Conservation (phyloP, 2,797 vertebrate species). For the Pampus argenteus region DNA sequence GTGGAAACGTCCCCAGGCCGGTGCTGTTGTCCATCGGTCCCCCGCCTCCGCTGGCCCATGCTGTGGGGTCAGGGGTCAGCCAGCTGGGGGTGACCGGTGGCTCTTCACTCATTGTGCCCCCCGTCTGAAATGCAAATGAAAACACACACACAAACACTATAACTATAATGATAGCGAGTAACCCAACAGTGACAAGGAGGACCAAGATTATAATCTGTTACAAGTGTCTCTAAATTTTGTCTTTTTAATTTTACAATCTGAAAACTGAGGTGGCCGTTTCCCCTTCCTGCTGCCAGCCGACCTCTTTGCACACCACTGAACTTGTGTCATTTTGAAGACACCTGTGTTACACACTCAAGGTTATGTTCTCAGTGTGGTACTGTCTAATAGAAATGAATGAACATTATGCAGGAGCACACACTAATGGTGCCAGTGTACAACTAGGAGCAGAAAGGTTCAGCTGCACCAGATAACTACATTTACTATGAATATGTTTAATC, state of each 20-base stretch:
- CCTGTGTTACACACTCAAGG: constrained; percentile 22
- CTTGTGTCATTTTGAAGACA: constrained; percentile 7
- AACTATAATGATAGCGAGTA: no score
- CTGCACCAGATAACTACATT: background rate
- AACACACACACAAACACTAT: constrained; percentile 17
- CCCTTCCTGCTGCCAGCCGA: background rate
- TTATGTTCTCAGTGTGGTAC: background rate
- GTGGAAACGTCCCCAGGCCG: constrained; percentile 80
- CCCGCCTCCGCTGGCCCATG: constrained; percentile 86
- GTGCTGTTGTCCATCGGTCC: constrained; percentile 88
- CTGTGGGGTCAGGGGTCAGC: constrained; percentile 88
- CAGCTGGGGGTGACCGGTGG: constrained; percentile 91
- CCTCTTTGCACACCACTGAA: constrained; percentile 2
- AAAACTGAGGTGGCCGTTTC: background rate
- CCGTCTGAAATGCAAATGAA: constrained; percentile 75
- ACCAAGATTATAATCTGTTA: background rate
- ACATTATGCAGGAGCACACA: constrained; percentile 18
- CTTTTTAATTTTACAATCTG: background rate
- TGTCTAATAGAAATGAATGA: background rate
- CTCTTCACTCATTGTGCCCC: constrained; percentile 96
- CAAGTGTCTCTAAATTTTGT: background rate
- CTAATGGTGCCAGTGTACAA: background rate
- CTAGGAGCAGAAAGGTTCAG: background rate
- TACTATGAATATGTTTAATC: constrained; percentile 1
- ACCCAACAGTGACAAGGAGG: background rate